Conservation (phyloP, 2,113 vertebrate species). For the Brachyistius frenatus region DNA sequence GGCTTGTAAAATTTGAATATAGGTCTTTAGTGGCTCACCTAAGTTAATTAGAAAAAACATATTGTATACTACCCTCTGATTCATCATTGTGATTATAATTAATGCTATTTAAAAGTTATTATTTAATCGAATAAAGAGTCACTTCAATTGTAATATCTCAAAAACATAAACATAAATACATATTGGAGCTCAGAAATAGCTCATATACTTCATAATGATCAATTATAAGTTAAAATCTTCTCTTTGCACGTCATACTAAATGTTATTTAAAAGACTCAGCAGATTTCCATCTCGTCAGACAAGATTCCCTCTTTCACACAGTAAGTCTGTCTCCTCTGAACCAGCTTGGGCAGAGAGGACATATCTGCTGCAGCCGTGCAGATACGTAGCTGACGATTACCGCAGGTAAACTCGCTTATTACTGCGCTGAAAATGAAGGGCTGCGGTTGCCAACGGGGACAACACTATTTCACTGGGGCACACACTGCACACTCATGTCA, state of each 20-base stretch:
- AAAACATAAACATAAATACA: neutral
- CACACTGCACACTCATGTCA: constrained; percentile 22
- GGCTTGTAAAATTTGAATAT: neutral
- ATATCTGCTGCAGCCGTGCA: constrained; percentile 68
- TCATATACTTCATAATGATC: neutral
- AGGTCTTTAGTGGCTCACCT: neutral
- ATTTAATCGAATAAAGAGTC: neutral
- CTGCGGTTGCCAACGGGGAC: constrained; percentile 52
- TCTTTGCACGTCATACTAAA: neutral
- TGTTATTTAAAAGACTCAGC: constrained; percentile 12
- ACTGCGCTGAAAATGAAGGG: constrained; percentile 65
- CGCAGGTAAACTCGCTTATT: constrained; percentile 73
- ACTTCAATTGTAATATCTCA: neutral
- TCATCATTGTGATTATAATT: constrained; percentile 13
- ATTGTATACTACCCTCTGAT: neutral
- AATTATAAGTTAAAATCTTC: neutral
- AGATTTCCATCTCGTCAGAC: constrained; percentile 22
- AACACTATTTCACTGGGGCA: constrained; percentile 46
- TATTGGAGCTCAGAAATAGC: neutral
- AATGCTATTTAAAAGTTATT: neutral
- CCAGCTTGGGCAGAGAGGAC: constrained; percentile 34
- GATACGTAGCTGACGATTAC: constrained; percentile 67
- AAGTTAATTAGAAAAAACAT: too few species aligned
- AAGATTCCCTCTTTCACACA: constrained; percentile 54
- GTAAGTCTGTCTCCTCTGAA: constrained; percentile 43